These are phyloP conservation scores for Odobenus rosmarus DNA, from an alignment of 2,113 vertebrate genomes.

Conservation along the genomic window DNA sequence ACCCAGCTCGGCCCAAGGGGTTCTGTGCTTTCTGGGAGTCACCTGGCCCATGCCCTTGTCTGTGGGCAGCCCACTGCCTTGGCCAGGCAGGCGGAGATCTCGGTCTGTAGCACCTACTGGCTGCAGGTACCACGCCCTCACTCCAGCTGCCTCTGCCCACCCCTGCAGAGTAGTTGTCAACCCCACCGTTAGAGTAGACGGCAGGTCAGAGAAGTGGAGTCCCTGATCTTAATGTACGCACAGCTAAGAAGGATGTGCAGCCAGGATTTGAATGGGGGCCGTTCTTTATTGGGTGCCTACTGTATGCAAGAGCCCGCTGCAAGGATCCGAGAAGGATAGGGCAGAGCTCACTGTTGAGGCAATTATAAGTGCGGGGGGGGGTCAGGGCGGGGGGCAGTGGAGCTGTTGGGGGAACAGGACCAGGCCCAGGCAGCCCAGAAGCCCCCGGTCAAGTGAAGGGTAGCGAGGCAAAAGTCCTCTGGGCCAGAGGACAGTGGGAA, in stretches of 20 bases:
- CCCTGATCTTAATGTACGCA: fast-evolving
- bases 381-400: background rate
- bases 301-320: background rate
- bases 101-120: background rate
- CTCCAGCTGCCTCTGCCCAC: background rate
- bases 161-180: background rate
- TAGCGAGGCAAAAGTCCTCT: background rate
- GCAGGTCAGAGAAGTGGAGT: background rate
- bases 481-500: background rate
- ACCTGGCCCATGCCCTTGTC: fast-evolving
- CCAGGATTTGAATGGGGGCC: background rate
- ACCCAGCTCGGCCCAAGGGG: background rate
- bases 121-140: background rate
- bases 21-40: background rate
- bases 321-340: background rate
- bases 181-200: background rate
- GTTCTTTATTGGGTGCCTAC: background rate
- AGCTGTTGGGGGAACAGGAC: background rate
- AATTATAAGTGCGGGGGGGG: background rate
- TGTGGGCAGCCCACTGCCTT: background rate
- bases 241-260: background rate
- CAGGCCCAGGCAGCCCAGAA: background rate
- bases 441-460: background rate
- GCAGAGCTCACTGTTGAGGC: fast-evolving
- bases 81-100: background rate